Evolutionary conservation across 2,113 vertebrate genomes (phyloP).

Genomic region (Puntigrus tetrazona): DNA sequence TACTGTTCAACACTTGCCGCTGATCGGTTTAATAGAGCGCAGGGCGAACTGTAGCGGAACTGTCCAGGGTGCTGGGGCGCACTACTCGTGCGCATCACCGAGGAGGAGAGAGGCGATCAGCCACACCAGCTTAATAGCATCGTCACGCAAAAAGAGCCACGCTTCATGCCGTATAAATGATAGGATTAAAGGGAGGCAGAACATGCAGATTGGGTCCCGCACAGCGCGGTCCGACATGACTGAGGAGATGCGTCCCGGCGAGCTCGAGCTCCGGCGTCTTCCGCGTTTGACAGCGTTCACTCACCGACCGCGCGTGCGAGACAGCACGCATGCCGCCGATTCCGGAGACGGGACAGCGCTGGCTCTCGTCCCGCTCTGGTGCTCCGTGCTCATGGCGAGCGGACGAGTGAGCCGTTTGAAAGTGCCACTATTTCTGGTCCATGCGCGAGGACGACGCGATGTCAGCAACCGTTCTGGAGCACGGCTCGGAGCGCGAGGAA

Average conservation of each 20-base stretch:
- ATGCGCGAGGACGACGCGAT: slow-evolving; percentile 81
- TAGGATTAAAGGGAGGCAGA: slow-evolving; percentile 82
- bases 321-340: slow-evolving; percentile 80
- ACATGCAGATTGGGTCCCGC: slow-evolving; percentile 83
- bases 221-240: slow-evolving; percentile 58
- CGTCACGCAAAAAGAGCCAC: slow-evolving; percentile 81
- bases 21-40: no score
- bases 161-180: slow-evolving; percentile 76
- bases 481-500: slow-evolving; percentile 91
- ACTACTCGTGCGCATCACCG: slow-evolving; percentile 11
- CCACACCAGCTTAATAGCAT: slow-evolving; percentile 76
- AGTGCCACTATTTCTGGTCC: slow-evolving; percentile 90
- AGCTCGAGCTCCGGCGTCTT: slow-evolving; percentile 61
- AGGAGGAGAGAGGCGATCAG: slow-evolving; percentile 5
- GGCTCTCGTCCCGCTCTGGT: slow-evolving; percentile 74
- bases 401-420: slow-evolving; percentile 74
- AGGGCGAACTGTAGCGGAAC: slow-evolving; percentile 50
- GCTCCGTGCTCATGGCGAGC: slow-evolving; percentile 75
- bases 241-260: slow-evolving; percentile 69
- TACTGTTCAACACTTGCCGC: no score
- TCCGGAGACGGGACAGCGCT: slow-evolving; percentile 73
- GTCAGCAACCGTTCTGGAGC: slow-evolving; percentile 84
- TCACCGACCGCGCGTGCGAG: slow-evolving; percentile 59
- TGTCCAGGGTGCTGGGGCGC: slow-evolving; percentile 80
- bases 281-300: slow-evolving; percentile 55